Conservation (phyloP, 1,140 invertebrate genomes). For the Artemia franciscana region DNA sequence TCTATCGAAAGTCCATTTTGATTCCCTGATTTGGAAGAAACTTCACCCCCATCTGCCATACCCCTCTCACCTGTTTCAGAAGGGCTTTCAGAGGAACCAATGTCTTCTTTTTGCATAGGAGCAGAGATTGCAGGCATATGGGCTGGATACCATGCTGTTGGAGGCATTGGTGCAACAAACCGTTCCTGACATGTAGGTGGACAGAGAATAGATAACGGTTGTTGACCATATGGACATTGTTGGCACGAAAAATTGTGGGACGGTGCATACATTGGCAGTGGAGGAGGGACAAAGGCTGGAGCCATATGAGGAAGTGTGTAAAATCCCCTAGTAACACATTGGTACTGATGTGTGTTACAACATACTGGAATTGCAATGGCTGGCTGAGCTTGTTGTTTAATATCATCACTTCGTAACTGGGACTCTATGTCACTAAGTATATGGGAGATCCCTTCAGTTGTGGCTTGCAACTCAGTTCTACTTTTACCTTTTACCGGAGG, state of each 20-base stretch:
- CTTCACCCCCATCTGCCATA: background rate
- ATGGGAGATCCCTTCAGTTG: background rate
- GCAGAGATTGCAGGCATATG: background rate
- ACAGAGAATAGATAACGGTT: background rate
- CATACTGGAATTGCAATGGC: background rate
- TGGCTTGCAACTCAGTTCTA: background rate
- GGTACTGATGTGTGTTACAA: background rate
- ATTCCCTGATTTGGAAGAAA: background rate
- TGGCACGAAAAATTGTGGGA: background rate
- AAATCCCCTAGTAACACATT: background rate
- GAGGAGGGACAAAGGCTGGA: background rate
- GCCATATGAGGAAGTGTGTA: background rate
- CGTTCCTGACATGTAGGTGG: background rate
- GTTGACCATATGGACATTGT: background rate
- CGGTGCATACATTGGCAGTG: background rate
- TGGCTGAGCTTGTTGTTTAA: background rate
- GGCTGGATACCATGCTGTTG: background rate
- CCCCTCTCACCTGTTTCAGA: background rate
- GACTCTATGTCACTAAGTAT: background rate
- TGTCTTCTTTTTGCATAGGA: background rate
- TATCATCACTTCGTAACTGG: background rate
- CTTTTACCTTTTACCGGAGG: too few relatives aligned
- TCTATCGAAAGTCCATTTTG: background rate
- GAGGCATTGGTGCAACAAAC: background rate
- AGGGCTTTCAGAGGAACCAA: background rate